Evolutionary conservation across 2,888 invertebrate genomes (phyloP), one percentile per base, ranked within the genome.

Genomic region (Drepanosiphum platanoidis): DNA sequence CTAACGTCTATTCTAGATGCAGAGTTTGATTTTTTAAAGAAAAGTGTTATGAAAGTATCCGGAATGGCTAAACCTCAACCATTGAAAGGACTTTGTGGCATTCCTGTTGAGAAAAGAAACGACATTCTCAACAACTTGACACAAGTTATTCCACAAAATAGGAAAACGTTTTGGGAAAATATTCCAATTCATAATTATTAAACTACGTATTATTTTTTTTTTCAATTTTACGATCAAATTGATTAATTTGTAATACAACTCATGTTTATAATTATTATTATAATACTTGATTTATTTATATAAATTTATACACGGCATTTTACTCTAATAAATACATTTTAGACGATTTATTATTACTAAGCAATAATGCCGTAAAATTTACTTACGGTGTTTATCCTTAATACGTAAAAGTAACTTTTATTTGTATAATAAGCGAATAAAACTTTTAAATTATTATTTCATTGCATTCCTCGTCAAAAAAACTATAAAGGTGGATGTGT

Each of bases 371-470:
- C 27, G 27, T 61, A 36, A 36, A 71, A 71, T 39, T 71, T 13
- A 71, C n/a, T 39, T 39, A 68, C 27, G 27, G 36, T 27, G 36
- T 71, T 71, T 39, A 11, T 71, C 1, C 4, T 39, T 39, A 39
- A 27, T 71, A 39, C 18, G 27, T 61, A n/a, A 27, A 61, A 61
- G 9, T 61, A 27, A 61, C 61, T 61, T 27, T 27, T 27, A 61
- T 61, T 61, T 11, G 8, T 61, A 27, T 61, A 61, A 61, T 27
- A 61, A 27, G 2, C 8, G 7, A 27, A 61, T 61, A 61, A 61
- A n/a, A 39, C 11, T 71, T 39, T 39, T 39, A 39, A n/a, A 13
- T 71, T 71, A 71, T 71, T 71, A 71, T 71, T 71, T 71, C n/a
- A 71, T 71, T 39, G 36, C 18, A 68, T 68, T 68, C 5, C 32